Base-by-base conservation (phyloP, 2,113 vertebrate species). In the Varanus komodoensis region DNA sequence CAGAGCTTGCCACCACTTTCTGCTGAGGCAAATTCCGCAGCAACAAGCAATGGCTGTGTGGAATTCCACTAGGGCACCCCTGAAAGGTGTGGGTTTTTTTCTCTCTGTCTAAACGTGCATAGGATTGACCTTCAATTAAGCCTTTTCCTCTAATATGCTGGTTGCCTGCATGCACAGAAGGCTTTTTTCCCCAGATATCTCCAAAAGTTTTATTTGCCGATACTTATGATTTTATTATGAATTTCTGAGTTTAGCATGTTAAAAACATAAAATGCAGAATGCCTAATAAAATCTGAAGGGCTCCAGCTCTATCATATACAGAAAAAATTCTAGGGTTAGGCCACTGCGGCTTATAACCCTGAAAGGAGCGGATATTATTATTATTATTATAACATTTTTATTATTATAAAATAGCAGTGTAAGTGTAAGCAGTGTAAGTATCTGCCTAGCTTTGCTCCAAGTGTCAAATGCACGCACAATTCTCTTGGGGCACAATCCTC, bases 171-270 rank as follows among this genome's bases (percentile, higher is more conserved):
- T 61, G 57, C 14, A 61, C 57, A 12, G 57, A 57, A 8, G 7
- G 7, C 14, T 57, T 57, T 57, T 57, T 44, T 3, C 38, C 50
- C 9, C 32, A 67, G 17, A 27, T 80, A 68, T 79, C 44, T 68
- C 38, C 57, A 61, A 80, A 68, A 87, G 44, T 52, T 27, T 67
- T 50, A 44, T 44, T 80, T 25, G 44, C 29, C 19, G 78, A 44
- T 64, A 50, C 23, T 54, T 71, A n/a, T 88, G n/a, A 54, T 29
- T 82, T 52, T 87, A 68, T 80, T 88, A n/a, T 8, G 82, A 73
- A 82, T 29, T 50, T 23, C 48, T 68, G 27, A 80, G 8, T 68
- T 87, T 50, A 19, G 25, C 21, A 48, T 52, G n/a, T 52, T 50
- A 52, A 82, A 88, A 50, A 23, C 23, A 86, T 44, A 38, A 27